phyloP scores from a whole-genome alignment of 2,113 vertebrate species.

The Genyomyrus donnyi region DNA sequence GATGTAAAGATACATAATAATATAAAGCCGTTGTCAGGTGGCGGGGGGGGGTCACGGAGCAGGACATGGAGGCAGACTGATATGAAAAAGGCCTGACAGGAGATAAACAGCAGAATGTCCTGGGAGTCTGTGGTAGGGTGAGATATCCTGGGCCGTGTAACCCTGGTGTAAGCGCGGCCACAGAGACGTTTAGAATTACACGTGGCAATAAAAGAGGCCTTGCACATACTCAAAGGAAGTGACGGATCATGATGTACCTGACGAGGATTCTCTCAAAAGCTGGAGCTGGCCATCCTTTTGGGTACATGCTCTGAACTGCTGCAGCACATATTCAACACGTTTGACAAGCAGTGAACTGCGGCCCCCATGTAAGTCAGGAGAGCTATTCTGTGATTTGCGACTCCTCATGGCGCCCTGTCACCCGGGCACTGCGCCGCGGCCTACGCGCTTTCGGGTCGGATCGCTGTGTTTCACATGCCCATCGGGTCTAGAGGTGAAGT shows the following conservation, averaged over 20 bases:
- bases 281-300: background rate
- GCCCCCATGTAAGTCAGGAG: background rate
- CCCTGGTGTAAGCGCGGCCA: background rate
- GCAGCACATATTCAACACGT: background rate
- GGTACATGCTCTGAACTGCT: no score
- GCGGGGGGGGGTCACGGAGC: background rate
- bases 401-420: background rate
- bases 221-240: background rate
- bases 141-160: background rate
- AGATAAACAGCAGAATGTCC: background rate
- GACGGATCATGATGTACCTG: background rate
- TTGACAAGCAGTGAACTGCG: background rate
- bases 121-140: background rate
- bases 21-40: background rate
- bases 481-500: background rate
- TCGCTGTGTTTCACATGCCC: background rate
- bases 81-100: background rate
- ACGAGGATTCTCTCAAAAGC: background rate
- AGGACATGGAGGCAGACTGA: background rate
- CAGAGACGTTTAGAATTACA: background rate
- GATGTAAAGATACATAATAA: background rate
- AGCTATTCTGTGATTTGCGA: background rate
- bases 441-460: background rate
- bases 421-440: background rate
- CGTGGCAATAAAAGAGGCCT: background rate